Conservation (phyloP, 2,888 invertebrate genomes). For the Cantharis nigra region DNA sequence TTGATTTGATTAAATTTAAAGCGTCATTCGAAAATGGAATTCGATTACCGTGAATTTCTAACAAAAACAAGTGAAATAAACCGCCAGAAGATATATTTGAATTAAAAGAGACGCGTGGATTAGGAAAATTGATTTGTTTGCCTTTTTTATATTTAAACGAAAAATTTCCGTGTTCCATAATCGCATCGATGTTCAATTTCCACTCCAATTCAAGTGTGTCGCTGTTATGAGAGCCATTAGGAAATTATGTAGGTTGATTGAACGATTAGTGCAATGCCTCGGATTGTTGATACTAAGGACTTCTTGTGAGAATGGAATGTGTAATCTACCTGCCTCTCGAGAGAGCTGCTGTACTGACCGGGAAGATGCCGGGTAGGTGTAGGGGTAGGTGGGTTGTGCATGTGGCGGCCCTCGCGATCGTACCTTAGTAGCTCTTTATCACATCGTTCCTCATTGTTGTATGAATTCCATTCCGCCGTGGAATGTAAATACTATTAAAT, state of each 20-base stretch:
- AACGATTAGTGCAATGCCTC: conserved; percentile 43
- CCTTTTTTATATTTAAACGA: not conserved
- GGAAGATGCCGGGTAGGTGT: conserved; percentile 6
- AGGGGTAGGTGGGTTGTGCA: conserved; percentile 7
- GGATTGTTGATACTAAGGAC: conserved; percentile 37
- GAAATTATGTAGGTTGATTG: conserved; percentile 42
- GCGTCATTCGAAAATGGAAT: not conserved
- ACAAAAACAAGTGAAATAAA: not conserved
- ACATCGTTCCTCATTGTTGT: conserved; percentile 9
- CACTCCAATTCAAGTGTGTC: conserved; percentile 28
- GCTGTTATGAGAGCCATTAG: conserved; percentile 45
- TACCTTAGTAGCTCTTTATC: conserved; percentile 2
- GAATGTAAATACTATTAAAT: conserved; percentile 20
- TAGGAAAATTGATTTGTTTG: not conserved
- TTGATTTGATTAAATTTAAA: conserved; percentile 1
- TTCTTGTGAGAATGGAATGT: conserved; percentile 41
- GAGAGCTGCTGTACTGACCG: conserved; percentile 1
- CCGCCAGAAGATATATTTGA: not conserved
- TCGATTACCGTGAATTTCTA: not conserved
- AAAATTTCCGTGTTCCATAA: not conserved
- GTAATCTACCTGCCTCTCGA: conserved; percentile 24
- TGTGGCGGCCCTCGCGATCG: not conserved
- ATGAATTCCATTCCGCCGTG: conserved; percentile 20
- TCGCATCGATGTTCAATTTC: conserved; percentile 16
- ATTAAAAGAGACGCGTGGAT: not conserved